Evolutionary conservation across 2,888 invertebrate species (phyloP).

Genomic region (Erynnis tages): DNA sequence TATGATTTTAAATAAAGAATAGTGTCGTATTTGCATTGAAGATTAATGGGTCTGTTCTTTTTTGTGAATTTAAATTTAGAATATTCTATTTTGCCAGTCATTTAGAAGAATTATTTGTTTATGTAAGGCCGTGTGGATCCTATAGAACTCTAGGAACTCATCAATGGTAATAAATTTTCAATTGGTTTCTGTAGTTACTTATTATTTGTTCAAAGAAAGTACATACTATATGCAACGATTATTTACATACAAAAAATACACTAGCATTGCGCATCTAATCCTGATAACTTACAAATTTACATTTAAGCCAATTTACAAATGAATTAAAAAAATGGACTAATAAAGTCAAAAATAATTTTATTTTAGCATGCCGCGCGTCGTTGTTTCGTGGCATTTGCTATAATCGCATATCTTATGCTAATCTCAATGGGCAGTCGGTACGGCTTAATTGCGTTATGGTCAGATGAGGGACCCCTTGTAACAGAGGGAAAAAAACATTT

Average conservation of each 20-base stretch:
- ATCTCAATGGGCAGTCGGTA: constrained; percentile 53
- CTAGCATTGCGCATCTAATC: too few species aligned
- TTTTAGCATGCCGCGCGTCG: constrained; percentile 21
- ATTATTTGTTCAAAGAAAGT: too few species aligned
- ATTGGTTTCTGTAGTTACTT: too few species aligned
- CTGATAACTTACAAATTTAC: too few species aligned
- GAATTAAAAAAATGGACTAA: background rate
- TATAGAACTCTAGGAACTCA: too few species aligned
- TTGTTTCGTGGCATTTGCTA: constrained; percentile 51
- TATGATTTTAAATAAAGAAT: constrained; percentile 10
- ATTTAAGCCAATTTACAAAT: background rate
- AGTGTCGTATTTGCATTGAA: background rate
- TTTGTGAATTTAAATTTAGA: background rate
- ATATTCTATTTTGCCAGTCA: background rate
- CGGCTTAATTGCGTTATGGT: constrained; percentile 63
- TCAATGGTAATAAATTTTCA: too few species aligned
- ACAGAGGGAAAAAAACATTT: constrained; percentile 3
- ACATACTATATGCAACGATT: too few species aligned
- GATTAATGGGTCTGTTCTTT: background rate
- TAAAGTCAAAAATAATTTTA: background rate
- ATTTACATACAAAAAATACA: too few species aligned
- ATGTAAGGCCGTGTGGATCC: too few species aligned
- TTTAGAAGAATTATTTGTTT: background rate
- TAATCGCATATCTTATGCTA: constrained; percentile 71
- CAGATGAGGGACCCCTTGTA: constrained; percentile 45